Evolutionary conservation across 1,140 invertebrate genomes (phyloP).

Genomic region (Pseudoatta argentina): DNA sequence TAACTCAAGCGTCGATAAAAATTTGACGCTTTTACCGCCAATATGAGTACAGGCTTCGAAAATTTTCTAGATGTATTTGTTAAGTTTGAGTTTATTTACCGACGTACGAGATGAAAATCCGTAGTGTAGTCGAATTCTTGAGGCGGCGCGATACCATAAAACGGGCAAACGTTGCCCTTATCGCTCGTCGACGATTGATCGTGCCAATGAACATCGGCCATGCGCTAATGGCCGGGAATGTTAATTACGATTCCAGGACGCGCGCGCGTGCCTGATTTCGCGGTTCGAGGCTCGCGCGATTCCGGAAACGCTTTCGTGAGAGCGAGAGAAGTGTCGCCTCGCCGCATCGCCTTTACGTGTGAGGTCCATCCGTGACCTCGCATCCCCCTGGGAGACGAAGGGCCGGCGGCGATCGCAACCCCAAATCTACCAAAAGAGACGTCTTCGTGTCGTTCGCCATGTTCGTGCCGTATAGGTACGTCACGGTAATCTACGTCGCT

Average conservation of each 20-base stretch:
- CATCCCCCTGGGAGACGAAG: constrained; percentile 48
- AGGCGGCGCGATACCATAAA: neutral
- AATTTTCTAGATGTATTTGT: too few relatives aligned
- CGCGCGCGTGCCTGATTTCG: constrained; percentile 56
- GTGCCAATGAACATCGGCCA: constrained; percentile 37
- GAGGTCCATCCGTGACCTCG: constrained; percentile 52
- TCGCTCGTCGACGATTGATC: constrained; percentile 60
- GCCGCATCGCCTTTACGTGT: constrained; percentile 27
- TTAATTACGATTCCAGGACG: constrained; percentile 66
- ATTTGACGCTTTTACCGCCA: neutral
- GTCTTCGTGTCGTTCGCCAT: constrained; percentile 57
- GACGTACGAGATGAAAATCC: neutral
- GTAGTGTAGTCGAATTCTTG: neutral
- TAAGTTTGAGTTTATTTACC: neutral
- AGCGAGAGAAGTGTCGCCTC: neutral
- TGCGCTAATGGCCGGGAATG: constrained; percentile 64
- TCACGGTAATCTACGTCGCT: constrained; percentile 55
- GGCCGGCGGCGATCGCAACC: constrained; percentile 46
- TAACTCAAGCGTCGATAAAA: neutral
- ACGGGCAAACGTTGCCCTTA: constrained; percentile 37
- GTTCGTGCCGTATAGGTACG: constrained; percentile 27
- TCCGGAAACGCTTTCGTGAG: constrained; percentile 44
- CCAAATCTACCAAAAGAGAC: constrained; percentile 57
- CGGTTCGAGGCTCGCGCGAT: constrained; percentile 50
- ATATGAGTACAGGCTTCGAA: neutral